These are phyloP conservation scores for Spermophilus dauricus DNA, from an alignment of 2,113 vertebrate species.

Conservation along the genomic window DNA sequence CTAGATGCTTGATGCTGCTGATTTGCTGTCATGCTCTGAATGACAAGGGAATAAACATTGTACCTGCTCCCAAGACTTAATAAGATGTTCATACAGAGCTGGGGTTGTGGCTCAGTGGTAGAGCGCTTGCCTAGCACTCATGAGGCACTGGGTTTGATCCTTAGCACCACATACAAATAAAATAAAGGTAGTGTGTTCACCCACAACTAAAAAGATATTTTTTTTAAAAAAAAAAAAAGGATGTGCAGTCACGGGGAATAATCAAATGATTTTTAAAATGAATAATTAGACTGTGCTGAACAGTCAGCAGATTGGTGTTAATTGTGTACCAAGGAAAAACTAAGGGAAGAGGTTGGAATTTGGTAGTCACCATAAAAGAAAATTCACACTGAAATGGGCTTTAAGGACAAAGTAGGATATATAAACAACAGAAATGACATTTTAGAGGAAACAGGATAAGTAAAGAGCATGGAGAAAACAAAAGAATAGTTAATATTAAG, in stretches of 20 bases:
- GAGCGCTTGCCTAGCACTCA: no score
- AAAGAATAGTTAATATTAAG: neutral
- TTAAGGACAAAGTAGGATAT: neutral
- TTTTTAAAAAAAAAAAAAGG: no score
- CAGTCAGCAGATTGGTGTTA: constrained; percentile 39
- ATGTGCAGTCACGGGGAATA: neutral
- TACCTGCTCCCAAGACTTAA: neutral
- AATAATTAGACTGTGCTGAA: constrained; percentile 52
- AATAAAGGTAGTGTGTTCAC: no score
- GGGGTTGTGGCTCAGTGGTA: no score
- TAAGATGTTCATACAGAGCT: neutral
- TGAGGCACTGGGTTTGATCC: no score
- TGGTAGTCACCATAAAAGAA: constrained; percentile 48
- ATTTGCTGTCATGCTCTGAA: constrained; percentile 16
- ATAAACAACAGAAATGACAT: neutral
- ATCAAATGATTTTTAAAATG: constrained; percentile 52
- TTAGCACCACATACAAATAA: no score
- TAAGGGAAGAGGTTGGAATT: constrained; percentile 45
- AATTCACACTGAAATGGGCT: constrained; percentile 38
- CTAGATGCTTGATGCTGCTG: neutral
- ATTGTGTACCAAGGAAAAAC: neutral
- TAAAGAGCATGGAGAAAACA: constrained; percentile 58
- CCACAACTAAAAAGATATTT: no score
- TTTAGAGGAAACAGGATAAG: neutral
- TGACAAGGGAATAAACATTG: constrained; percentile 32